phyloP scores from a whole-genome alignment of 1,140 invertebrate species.

The Neodiprion virginianus region DNA sequence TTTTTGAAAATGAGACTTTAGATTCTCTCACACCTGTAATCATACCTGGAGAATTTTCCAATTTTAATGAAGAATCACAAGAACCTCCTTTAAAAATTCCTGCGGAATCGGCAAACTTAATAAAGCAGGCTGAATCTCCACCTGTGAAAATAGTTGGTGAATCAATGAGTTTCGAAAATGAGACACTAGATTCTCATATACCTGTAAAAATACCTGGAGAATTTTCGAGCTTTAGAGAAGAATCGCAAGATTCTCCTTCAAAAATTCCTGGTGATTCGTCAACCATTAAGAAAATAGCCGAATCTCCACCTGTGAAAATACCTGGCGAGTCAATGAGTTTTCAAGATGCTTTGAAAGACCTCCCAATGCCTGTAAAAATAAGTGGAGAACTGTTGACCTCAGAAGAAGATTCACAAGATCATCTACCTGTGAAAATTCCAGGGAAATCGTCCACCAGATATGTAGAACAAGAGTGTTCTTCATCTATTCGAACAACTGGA shows the following conservation, averaged over 20 bases:
- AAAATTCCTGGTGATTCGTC: neutral
- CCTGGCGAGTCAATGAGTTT: neutral
- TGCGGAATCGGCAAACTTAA: neutral
- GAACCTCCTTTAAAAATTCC: neutral
- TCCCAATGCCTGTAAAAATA: too few relatives aligned
- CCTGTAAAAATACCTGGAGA: neutral
- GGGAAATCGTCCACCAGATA: slow-evolving; percentile 9
- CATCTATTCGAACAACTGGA: slow-evolving; percentile 16
- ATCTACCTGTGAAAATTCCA: too few relatives aligned
- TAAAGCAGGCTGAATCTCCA: too few relatives aligned
- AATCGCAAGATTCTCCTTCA: neutral
- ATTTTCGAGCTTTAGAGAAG: neutral
- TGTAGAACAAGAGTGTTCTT: slow-evolving; percentile 25
- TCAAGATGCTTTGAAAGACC: too few relatives aligned
- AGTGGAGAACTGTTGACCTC: too few relatives aligned
- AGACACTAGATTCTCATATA: too few relatives aligned
- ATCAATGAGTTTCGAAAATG: too few relatives aligned
- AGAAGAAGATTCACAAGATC: too few relatives aligned
- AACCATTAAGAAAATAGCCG: neutral
- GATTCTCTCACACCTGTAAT: too few relatives aligned
- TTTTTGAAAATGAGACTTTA: too few relatives aligned
- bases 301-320: neutral
- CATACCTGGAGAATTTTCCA: neutral
- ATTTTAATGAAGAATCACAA: neutral
- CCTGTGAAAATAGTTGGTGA: neutral